phyloP scores from a whole-genome alignment of 2,113 vertebrate genomes.

The Hyaena hyaena region DNA sequence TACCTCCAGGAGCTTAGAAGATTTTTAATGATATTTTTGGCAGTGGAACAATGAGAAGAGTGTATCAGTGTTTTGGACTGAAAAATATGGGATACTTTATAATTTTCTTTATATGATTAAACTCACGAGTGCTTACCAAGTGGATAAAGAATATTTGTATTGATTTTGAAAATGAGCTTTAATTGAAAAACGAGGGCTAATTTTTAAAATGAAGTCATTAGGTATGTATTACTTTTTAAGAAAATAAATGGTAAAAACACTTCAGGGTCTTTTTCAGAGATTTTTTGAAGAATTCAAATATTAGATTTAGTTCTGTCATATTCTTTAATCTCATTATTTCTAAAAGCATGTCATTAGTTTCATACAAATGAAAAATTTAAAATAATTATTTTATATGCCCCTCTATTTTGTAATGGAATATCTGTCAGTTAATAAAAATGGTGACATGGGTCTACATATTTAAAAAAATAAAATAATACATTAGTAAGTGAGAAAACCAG shows the following conservation, averaged over 20 bases:
- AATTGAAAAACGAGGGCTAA: conserved; percentile 23
- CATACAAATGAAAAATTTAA: conserved; percentile 19
- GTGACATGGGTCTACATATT: not conserved
- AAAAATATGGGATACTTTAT: conserved; percentile 43
- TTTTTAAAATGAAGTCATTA: conserved; percentile 38
- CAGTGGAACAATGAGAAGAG: not conserved
- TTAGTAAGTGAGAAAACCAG: not conserved
- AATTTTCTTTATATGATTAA: not conserved
- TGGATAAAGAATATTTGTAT: conserved; percentile 5
- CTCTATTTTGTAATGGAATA: not conserved
- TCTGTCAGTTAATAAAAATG: not conserved
- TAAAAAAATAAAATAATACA: not conserved
- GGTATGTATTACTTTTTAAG: not conserved
- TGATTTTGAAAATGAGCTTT: conserved; percentile 57
- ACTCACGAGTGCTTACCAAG: not conserved
- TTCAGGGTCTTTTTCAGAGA: not conserved
- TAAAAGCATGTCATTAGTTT: conserved; percentile 32
- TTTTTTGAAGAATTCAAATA: not conserved
- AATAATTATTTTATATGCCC: conserved; percentile 13
- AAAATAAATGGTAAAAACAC: conserved; percentile 21
- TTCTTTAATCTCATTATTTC: conserved; percentile 51
- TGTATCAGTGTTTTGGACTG: not conserved
- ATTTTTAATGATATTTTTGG: not conserved
- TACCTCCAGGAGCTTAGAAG: not conserved
- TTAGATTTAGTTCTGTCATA: not conserved